Base-by-base conservation (phyloP, 92 coral and sea anemone genomes). In the Ricordea florida region DNA sequence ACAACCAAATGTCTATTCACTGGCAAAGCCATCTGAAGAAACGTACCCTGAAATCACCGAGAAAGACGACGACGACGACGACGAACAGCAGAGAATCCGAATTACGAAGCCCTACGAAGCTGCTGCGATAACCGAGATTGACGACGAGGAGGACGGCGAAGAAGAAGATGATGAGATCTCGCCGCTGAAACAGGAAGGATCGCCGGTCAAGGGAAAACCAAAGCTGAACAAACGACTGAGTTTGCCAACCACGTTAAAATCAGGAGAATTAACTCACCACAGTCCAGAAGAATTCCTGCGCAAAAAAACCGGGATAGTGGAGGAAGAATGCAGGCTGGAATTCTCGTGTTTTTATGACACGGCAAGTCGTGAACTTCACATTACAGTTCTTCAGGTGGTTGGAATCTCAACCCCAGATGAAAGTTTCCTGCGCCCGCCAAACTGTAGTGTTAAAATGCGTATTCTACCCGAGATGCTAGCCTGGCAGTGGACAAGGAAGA, bases 401-500 rank as follows among this genome's bases (percentile, higher is more conserved):
- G 89, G 92, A 9, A 86, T 94, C 32, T 96, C 97, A 1, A 85
- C 80, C 2, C 89, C 94, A 10, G 91, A 92, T 38, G 93, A 89
- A n/a, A 89, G 87, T 27, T 85, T 86, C 41, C 83, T 86, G 29
- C 89, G 90, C 56, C 93, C 92, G 37, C 97, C 97, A 15, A 89
- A 89, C 56, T 94, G 93, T 59, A 93, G 96, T 50, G 98, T 94
- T 0, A 86, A 92, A 57, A 90, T 94, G 94, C 78, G 98, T 24
- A 93, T 94, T 9, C 70, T 88, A 23, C 94, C 97, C 59, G 96
- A 92, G 53, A 87, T 88, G 94, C 45, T 87, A 51, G 69, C 72
- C 24, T 88, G 90, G 96, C 97, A 86, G 75, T 90, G 94, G 92
- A 92, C 97, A 21, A 82, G 98, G 52, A 86, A 85, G 24, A 82